phyloP scores from a whole-genome alignment of 2,797 vertebrate genomes.

The Periparus ater region DNA sequence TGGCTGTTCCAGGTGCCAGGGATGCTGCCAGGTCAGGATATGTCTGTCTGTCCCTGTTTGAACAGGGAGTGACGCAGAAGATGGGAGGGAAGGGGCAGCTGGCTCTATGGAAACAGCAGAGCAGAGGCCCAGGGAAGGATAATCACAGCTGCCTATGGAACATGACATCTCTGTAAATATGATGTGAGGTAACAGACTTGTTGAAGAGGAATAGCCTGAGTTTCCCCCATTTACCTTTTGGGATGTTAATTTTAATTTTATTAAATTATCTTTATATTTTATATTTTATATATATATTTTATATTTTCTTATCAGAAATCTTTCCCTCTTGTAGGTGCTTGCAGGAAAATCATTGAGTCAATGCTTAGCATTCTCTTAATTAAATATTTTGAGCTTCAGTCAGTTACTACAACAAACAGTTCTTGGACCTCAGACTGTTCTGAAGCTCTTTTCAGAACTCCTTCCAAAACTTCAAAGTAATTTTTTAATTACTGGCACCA shows the following conservation, averaged over 20 bases:
- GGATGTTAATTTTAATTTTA: not conserved
- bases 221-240: not conserved
- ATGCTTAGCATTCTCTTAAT: not conserved
- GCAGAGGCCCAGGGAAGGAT: not conserved
- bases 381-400: not conserved
- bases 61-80: not conserved
- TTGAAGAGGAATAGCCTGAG: not conserved
- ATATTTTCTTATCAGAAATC: not conserved
- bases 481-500: not conserved
- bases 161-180: not conserved
- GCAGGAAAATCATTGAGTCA: not conserved
- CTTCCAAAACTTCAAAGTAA: not conserved
- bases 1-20: not conserved
- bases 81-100: not conserved
- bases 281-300: too few species aligned
- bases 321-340: not conserved
- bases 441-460: not conserved
- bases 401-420: not conserved
- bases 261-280: too few species aligned
- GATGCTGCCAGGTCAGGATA: not conserved
- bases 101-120: not conserved
- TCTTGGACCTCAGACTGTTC: not conserved
- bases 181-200: not conserved
- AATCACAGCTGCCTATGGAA: not conserved
- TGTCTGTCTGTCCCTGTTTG: not conserved